phyloP scores from a whole-genome alignment of 2,113 vertebrate species.

The Protobothrops flavoviridis region DNA sequence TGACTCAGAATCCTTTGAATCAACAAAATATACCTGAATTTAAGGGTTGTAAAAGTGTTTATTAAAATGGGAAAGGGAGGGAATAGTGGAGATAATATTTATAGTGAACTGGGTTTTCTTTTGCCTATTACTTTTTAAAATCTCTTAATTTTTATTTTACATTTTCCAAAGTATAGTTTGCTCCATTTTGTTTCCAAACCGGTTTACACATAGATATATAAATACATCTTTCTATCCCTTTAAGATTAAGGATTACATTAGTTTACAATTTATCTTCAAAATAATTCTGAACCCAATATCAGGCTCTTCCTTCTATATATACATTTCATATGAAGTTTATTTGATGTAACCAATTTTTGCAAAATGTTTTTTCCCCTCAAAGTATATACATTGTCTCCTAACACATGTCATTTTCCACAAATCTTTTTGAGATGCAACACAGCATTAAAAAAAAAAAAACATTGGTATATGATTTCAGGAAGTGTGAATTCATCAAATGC shows the following conservation, averaged over 20 bases:
- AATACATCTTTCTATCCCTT: background rate
- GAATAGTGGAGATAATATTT: background rate
- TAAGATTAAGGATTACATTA: background rate
- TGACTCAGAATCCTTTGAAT: background rate
- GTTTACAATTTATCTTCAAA: background rate
- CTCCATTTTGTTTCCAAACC: background rate
- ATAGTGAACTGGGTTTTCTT: background rate
- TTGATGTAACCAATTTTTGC: background rate
- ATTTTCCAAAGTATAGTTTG: background rate
- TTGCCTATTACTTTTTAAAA: background rate
- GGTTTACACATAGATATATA: background rate
- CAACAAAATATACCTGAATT: background rate
- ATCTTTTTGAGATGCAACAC: background rate
- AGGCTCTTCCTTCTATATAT: background rate
- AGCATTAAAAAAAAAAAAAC: background rate
- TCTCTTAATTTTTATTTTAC: background rate
- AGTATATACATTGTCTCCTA: background rate
- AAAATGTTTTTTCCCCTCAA: background rate
- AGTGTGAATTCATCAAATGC: background rate
- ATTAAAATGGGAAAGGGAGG: background rate
- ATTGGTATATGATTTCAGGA: background rate
- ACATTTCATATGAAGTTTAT: background rate
- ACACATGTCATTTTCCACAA: background rate
- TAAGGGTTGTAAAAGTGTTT: background rate
- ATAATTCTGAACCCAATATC: background rate